A percentile compares a stretch with the other conserved stretches of the same genome.
phyloP scores from a whole-genome alignment of 2,888 invertebrate species.

The Dexiosoma caninum region DNA sequence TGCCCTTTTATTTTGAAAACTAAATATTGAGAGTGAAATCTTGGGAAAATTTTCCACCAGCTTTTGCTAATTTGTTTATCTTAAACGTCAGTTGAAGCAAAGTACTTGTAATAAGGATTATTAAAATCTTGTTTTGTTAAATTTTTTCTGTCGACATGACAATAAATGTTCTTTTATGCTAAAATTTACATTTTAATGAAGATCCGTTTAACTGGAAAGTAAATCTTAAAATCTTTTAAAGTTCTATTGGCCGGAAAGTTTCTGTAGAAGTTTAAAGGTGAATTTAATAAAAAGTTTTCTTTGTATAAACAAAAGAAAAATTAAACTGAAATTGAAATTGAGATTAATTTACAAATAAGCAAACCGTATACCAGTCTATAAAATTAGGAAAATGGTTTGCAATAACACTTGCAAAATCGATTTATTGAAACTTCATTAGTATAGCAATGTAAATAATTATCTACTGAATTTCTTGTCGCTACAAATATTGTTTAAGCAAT shows the following conservation, averaged over 20 bases:
- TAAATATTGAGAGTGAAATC: too few species aligned
- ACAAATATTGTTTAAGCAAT: too few species aligned
- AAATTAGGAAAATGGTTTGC: too few species aligned
- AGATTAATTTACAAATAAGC: too few species aligned
- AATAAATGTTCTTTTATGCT: conserved; percentile 5
- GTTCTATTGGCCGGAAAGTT: not conserved
- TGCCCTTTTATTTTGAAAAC: too few species aligned
- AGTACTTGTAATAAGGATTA: conserved; percentile 25
- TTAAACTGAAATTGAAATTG: conserved; percentile 9
- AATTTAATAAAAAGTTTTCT: conserved; percentile 25
- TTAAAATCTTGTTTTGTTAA: conserved; percentile 14
- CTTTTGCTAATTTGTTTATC: conserved; percentile 34
- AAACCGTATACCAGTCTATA: too few species aligned
- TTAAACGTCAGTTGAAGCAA: not conserved
- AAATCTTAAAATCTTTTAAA: conserved; percentile 1
- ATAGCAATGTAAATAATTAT: too few species aligned
- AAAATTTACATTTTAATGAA: conserved; percentile 41
- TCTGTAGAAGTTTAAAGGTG: not conserved
- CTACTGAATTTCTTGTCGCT: too few species aligned
- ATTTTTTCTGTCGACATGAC: not conserved
- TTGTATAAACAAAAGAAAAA: too few species aligned
- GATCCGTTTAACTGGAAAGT: not conserved
- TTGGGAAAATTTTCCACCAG: too few species aligned
- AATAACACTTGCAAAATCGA: too few species aligned
- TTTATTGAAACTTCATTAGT: too few species aligned